Base-by-base conservation (phyloP, 2,888 invertebrate species). In the Xylota segnis region DNA sequence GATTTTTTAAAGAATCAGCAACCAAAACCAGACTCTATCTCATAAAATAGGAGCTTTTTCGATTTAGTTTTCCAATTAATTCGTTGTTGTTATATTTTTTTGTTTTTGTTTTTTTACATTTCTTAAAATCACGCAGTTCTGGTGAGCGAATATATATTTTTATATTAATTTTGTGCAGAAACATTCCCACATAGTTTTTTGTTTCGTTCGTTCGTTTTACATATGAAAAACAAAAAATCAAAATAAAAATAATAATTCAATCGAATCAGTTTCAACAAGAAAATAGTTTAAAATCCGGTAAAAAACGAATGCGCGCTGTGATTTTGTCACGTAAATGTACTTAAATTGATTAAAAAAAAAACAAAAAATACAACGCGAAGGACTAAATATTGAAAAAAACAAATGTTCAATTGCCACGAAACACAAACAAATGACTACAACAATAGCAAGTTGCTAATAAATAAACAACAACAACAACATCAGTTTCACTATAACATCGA, bases 151-250 rank as follows among this genome's bases (percentile, higher is more conserved):
- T 72, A 72, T 70, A 56, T 75, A 47, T 75, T 79, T 58, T 72
- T 63, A 27, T 84, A 70, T 86, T 72, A 76, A 77, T 72, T 86
- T 86, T 86, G 82, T 86, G 76, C 86, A 86, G 86, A 86, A 86
- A 82, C 86, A 86, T 81, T 86, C 86, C 86, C 86, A 86, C 86
- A 86, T 86, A 86, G 71, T 76, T 71, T 66, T 76, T 72, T 66
- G 50, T 71, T 81, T 86, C 76, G 71, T 86, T 86, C 66, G 86
- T 72, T 86, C 75, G 81, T 81, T 86, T 76, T 82, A 72, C 81
- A 82, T 86, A 59, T 45, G 34, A 72, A 65, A 37, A 56, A 68
- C 61, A 27, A 77, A 37, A 29, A 45, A 43, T n/a, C n/a, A n/a
- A n/a, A n/a, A n/a, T n/a, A n/a, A n/a, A n/a, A n/a, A n/a, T n/a